These are phyloP conservation scores for Acanthis flammea DNA, from an alignment of 2,797 vertebrate genomes.

Conservation along the genomic window DNA sequence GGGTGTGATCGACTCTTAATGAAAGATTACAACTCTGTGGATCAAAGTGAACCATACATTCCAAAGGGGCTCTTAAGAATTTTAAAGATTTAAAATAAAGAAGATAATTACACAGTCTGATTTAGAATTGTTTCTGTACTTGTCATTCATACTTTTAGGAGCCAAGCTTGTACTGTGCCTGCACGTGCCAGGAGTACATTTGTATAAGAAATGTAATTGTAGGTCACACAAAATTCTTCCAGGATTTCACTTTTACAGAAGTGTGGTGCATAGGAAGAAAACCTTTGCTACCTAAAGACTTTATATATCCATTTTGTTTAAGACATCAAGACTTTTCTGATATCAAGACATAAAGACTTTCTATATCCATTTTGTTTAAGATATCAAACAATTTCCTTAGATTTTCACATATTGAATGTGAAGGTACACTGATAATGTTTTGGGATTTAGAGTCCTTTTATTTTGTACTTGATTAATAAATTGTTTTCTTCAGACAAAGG, in stretches of 20 bases:
- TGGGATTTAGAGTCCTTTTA: neutral
- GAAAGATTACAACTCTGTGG: conserved; percentile 60
- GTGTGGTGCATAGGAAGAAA: neutral
- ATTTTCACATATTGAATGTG: neutral
- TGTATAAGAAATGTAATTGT: neutral
- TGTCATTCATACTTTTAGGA: conserved; percentile 28
- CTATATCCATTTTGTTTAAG: neutral
- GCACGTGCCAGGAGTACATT: neutral
- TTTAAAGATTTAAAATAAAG: conserved; percentile 65
- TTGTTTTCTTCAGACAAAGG: neutral
- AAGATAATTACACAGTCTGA: conserved; percentile 59
- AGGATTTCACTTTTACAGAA: neutral
- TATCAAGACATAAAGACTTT: neutral
- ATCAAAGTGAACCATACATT: conserved; percentile 67
- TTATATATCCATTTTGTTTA: neutral
- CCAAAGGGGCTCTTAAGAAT: conserved; percentile 61
- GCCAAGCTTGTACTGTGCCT: conserved; percentile 2
- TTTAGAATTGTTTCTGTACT: conserved; percentile 63
- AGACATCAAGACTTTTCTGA: neutral
- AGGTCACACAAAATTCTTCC: neutral
- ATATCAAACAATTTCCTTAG: neutral
- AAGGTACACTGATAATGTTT: neutral
- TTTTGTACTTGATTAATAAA: neutral
- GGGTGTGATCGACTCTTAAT: conserved; percentile 66
- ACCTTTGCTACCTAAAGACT: neutral